Evolutionary conservation across 2,888 invertebrate species (phyloP).

Genomic region (Xylocampa areola): DNA sequence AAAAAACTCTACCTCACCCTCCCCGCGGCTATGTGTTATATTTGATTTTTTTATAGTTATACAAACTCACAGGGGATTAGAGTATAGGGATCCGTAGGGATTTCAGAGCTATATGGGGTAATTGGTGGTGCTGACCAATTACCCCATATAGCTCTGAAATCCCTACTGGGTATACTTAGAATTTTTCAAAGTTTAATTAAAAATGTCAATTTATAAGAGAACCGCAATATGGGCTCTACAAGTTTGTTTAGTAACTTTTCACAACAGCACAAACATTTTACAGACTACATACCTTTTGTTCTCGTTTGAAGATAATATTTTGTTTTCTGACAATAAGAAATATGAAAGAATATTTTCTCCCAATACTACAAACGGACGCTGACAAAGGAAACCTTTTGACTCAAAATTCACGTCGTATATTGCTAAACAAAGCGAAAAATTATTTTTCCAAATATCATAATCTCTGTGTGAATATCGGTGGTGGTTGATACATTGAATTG

Average conservation of each 20-base stretch:
- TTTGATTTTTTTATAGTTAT: constrained; percentile 16
- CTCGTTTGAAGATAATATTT: constrained; percentile 25
- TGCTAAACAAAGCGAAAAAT: constrained; percentile 72
- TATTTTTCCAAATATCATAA: constrained; percentile 63
- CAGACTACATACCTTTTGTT: constrained; percentile 30
- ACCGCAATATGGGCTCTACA: constrained; percentile 14
- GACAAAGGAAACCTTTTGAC: constrained; percentile 68
- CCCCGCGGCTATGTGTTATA: constrained; percentile 1
- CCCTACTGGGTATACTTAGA: constrained; percentile 30
- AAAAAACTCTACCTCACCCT: constrained; percentile 2
- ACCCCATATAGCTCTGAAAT: constrained; percentile 26
- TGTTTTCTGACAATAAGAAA: constrained; percentile 30
- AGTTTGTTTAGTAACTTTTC: constrained; percentile 27
- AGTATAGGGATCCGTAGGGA: no score
- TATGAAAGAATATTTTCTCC: constrained; percentile 47
- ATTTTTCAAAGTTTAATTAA: constrained; percentile 46
- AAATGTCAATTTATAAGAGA: constrained; percentile 35
- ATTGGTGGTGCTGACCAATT: constrained; percentile 36
- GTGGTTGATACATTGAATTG: constrained; percentile 49
- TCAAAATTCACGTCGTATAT: constrained; percentile 68
- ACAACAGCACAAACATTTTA: constrained; percentile 9
- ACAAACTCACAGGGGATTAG: constrained; percentile 25
- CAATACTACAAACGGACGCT: constrained; percentile 57
- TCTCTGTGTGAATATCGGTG: constrained; percentile 17
- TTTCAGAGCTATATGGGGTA: constrained; percentile 29